Conservation (phyloP, 2,113 vertebrate genomes). For the Muscicapa adusta region DNA sequence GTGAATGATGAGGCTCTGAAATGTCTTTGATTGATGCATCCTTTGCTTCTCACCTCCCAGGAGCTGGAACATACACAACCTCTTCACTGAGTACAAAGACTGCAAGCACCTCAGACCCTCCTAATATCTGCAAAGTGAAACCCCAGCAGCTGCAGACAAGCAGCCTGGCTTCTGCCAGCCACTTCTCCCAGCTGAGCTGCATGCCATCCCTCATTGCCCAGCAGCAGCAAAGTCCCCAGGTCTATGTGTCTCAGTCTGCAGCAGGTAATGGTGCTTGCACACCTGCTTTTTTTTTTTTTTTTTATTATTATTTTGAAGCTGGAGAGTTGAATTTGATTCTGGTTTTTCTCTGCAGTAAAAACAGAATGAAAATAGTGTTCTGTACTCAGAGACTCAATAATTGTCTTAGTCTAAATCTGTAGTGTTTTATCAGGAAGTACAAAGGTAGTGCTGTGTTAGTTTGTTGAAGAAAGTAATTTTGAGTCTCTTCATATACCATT, state of each 20-base stretch:
- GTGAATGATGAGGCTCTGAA: neutral
- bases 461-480: neutral
- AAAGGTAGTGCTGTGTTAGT: neutral
- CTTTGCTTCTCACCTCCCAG: constrained; percentile 62
- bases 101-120: constrained; percentile 92
- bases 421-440: neutral
- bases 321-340: neutral
- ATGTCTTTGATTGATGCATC: neutral
- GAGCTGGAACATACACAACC: constrained; percentile 92
- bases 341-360: neutral
- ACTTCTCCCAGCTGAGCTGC: constrained; percentile 94
- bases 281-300: neutral
- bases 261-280: constrained; percentile 79
- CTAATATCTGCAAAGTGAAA: constrained; percentile 98
- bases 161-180: constrained; percentile 84
- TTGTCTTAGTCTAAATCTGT: neutral
- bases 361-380: neutral
- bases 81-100: constrained; percentile 95
- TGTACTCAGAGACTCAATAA: neutral
- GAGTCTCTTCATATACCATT: neutral
- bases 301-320: neutral
- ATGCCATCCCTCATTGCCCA: constrained; percentile 92
- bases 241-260: constrained; percentile 97
- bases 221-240: constrained; percentile 93
- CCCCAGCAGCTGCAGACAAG: constrained; percentile 92